A percentile compares a stretch with the other conserved stretches of the same genome.
These are phyloP conservation scores for Dinomys branickii DNA, from an alignment of 2,113 vertebrate species.

Conservation along the genomic window DNA sequence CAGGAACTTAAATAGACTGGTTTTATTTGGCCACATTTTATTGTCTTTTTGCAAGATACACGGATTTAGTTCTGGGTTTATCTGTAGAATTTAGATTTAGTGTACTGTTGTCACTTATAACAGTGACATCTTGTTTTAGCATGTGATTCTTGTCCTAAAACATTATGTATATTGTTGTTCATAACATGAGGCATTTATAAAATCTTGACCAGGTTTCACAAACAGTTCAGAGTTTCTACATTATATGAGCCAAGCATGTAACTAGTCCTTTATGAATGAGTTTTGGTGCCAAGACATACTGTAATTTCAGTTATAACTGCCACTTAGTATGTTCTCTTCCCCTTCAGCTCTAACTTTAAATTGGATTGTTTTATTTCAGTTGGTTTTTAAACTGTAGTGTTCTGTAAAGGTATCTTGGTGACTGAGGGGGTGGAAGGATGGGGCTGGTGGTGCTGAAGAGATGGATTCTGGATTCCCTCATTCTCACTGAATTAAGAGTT, in stretches of 20 bases:
- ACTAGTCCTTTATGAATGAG: conserved; percentile 28
- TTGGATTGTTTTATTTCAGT: conserved; percentile 33
- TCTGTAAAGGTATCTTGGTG: neutral
- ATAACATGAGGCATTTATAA: neutral
- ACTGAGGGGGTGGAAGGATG: neutral
- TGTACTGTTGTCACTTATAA: neutral
- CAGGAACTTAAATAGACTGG: conserved; percentile 41
- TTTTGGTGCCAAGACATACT: conserved; percentile 18
- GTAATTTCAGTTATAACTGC: conserved; percentile 23
- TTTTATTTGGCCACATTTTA: conserved; percentile 58
- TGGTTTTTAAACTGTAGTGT: neutral
- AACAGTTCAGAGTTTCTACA: conserved; percentile 33
- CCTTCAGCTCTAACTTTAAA: neutral
- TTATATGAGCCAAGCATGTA: conserved; percentile 31
- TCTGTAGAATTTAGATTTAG: conserved; percentile 46
- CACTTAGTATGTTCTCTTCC: neutral
- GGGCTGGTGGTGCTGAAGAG: neutral
- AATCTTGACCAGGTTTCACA: conserved; percentile 43
- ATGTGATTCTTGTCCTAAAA: conserved; percentile 33
- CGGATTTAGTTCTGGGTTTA: conserved; percentile 18
- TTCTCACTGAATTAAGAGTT: neutral
- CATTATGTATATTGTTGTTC: conserved; percentile 5
- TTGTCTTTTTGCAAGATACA: neutral
- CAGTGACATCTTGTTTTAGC: conserved; percentile 28
- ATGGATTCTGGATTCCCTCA: neutral